Evolutionary conservation across 1,140 invertebrate species (phyloP).

Genomic region (Augochlora pura): DNA sequence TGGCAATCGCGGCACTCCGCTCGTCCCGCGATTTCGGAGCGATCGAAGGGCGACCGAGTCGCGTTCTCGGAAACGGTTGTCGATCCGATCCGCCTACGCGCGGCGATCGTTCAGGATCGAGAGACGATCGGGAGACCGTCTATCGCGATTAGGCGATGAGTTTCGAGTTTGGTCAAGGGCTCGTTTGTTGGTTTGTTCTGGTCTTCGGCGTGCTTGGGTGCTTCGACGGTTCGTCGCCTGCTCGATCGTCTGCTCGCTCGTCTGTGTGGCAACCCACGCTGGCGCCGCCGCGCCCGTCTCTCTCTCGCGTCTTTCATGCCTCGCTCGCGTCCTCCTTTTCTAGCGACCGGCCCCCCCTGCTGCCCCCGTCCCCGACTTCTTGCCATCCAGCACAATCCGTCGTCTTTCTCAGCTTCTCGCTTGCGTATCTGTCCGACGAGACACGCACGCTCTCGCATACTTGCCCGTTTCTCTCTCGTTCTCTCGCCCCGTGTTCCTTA

Average conservation of each 20-base stretch:
- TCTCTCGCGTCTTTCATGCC: conserved; percentile 53
- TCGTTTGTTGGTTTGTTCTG: conserved; percentile 57
- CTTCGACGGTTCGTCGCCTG: conserved; percentile 50
- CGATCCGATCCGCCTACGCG: not conserved
- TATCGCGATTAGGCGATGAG: conserved; percentile 17
- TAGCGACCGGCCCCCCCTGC: conserved; percentile 41
- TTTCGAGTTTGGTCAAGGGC: conserved; percentile 69
- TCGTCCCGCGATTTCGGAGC: not conserved
- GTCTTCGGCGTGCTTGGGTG: conserved; percentile 49
- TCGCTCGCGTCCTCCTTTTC: conserved; percentile 49
- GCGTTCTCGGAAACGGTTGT: too few species aligned
- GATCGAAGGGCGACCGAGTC: not conserved
- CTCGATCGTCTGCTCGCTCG: conserved; percentile 26
- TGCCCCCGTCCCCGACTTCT: conserved; percentile 9
- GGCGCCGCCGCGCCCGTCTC: conserved; percentile 73
- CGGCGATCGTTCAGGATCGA: not conserved
- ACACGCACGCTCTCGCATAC: not conserved
- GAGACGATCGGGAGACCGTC: not conserved
- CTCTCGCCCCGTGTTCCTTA: not conserved
- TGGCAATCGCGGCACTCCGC: not conserved
- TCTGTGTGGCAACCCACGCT: conserved; percentile 74
- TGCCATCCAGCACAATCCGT: not conserved
- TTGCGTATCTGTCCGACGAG: not conserved
- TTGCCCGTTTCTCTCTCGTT: conserved; percentile 23
- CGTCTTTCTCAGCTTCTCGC: conserved; percentile 23